Percentiles rank a stretch among this genome's conserved stretches.
phyloP scores from a whole-genome alignment of 2,113 vertebrate species.

The Chaenogobius annularis region DNA sequence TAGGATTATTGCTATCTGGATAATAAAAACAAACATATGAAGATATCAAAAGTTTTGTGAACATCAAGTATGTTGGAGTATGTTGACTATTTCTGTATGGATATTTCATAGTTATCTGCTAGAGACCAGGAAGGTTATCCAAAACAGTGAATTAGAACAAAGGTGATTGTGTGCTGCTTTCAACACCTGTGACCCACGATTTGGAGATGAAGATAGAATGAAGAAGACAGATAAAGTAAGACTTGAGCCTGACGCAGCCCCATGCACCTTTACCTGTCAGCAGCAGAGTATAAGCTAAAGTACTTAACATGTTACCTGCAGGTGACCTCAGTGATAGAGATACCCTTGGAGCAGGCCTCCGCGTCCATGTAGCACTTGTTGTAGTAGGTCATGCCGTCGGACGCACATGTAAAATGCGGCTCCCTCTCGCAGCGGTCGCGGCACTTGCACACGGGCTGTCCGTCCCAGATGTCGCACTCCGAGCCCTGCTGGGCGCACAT shows the following conservation, averaged over 20 bases:
- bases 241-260: neutral
- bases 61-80: too few species aligned
- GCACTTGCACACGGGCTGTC: conserved; percentile 96
- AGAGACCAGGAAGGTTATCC: too few species aligned
- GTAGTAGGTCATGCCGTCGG: conserved; percentile 97
- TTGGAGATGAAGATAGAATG: too few species aligned
- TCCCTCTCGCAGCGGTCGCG: conserved; percentile 95
- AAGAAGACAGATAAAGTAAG: too few species aligned
- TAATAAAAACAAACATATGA: too few species aligned
- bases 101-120: too few species aligned
- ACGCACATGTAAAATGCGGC: conserved; percentile 95
- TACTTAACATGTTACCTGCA: conserved; percentile 85
- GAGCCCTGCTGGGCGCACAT: conserved; percentile 98
- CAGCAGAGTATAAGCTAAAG: conserved; percentile 56
- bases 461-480: conserved; percentile 97
- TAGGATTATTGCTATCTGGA: too few species aligned
- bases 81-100: too few species aligned
- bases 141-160: too few species aligned
- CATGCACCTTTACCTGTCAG: conserved; percentile 37
- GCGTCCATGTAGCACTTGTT: conserved; percentile 99
- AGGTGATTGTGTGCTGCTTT: neutral
- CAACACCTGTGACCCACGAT: too few species aligned
- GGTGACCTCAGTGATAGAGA: conserved; percentile 90
- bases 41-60: too few species aligned
- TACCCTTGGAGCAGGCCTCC: conserved; percentile 93